These are phyloP conservation scores for Drosophila mauritiana DNA, from an alignment of 1,140 invertebrate species.

Conservation along the genomic window DNA sequence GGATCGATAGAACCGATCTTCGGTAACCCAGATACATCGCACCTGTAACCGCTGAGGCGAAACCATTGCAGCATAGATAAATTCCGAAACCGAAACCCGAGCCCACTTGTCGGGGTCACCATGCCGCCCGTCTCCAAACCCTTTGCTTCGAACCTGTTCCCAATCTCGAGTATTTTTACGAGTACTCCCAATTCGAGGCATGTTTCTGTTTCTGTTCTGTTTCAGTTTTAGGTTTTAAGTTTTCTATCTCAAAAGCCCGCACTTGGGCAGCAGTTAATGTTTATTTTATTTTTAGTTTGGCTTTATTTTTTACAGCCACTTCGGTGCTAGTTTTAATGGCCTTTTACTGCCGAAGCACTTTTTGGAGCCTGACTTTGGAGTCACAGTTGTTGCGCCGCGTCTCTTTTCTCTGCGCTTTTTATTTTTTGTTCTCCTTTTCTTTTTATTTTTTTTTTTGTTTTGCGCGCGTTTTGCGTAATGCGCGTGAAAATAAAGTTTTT, in stretches of 20 bases:
- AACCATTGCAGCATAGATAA: slow-evolving; percentile 38
- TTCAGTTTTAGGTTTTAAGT: slow-evolving; percentile 12
- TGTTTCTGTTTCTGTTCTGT: slow-evolving; percentile 18
- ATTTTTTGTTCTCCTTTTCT: not conserved
- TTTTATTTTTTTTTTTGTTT: not conserved
- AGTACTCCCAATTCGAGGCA: slow-evolving; percentile 32
- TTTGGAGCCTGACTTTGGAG: slow-evolving; percentile 51
- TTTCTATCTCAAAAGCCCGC: slow-evolving; percentile 58
- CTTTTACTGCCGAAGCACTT: slow-evolving; percentile 59
- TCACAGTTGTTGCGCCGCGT: slow-evolving; percentile 23
- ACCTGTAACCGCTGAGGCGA: slow-evolving; percentile 26
- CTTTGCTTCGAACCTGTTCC: slow-evolving; percentile 20
- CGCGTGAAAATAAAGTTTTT: slow-evolving; percentile 81
- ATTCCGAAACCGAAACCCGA: slow-evolving; percentile 13
- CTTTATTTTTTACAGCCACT: slow-evolving; percentile 72
- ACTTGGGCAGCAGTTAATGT: slow-evolving; percentile 67
- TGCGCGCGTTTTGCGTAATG: slow-evolving; percentile 59
- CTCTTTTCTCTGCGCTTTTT: not conserved
- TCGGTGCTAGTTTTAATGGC: slow-evolving; percentile 74
- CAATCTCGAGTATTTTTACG: slow-evolving; percentile 34
- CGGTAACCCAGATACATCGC: slow-evolving; percentile 26
- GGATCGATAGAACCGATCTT: slow-evolving; percentile 11
- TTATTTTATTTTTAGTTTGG: slow-evolving; percentile 70
- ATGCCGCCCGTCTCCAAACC: not conserved
- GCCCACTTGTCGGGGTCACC: slow-evolving; percentile 39